A percentile compares a stretch with the other conserved stretches of the same genome.
These are phyloP conservation scores for Gymnoscelis rufifasciata DNA, from an alignment of 2,888 invertebrate genomes.

Conservation along the genomic window DNA sequence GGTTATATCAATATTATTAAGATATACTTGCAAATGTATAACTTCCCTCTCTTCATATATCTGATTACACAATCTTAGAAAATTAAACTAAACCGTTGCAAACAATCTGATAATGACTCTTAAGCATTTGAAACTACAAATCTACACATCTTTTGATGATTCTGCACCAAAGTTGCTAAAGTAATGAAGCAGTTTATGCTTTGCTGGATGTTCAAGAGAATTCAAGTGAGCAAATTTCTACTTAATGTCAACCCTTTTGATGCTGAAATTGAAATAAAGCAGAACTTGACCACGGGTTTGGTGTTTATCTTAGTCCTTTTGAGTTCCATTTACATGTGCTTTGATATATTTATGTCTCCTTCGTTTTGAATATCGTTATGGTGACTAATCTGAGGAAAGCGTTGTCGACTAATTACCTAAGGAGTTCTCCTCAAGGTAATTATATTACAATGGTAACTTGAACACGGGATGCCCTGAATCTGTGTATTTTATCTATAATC, in stretches of 20 bases:
- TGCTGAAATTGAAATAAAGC: constrained; percentile 6
- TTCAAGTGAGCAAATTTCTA: constrained; percentile 36
- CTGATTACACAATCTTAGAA: too few relatives aligned
- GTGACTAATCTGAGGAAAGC: too few relatives aligned
- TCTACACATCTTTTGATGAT: constrained; percentile 37
- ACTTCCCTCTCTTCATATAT: too few relatives aligned
- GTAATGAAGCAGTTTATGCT: constrained; percentile 49
- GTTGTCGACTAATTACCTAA: too few relatives aligned
- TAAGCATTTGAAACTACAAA: constrained; percentile 15
- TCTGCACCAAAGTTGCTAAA: constrained; percentile 47
- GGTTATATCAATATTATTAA: too few relatives aligned
- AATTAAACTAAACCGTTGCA: too few relatives aligned
- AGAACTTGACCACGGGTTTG: background rate
- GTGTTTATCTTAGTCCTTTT: background rate
- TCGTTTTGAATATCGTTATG: background rate
- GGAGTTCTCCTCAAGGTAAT: too few relatives aligned
- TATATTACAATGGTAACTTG: too few relatives aligned
- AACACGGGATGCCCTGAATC: too few relatives aligned
- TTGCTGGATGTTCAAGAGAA: constrained; percentile 43
- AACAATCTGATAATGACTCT: background rate
- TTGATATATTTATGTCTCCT: background rate
- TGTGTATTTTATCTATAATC: too few relatives aligned
- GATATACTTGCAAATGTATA: too few relatives aligned
- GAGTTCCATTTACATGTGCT: background rate
- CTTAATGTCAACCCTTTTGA: constrained; percentile 26